Base-by-base conservation (phyloP, 2,797 vertebrate species). In the Enteromius anoplus region DNA sequence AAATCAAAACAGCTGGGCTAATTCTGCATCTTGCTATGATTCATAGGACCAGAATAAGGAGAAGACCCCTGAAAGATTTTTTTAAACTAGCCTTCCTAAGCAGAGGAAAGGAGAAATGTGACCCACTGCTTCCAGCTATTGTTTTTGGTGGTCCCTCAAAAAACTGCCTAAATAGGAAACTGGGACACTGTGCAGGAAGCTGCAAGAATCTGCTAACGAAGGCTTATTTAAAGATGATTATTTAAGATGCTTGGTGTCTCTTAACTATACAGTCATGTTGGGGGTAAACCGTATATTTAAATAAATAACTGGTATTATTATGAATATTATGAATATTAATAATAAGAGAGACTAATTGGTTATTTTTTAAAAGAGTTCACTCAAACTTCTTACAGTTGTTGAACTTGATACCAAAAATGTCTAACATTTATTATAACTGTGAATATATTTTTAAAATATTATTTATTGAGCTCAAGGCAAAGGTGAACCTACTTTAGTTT, bases 91-190 rank as follows among this genome's bases (percentile, higher is more conserved):
- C 8, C 40, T 19, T 69, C 26, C 34, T 69, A 11, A 58, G n/a
- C 47, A 45, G 83, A 90, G 93, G 93, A 93, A 92, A 86, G 34
- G 10, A 77, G 58, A 87, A 32, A 84, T 55, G 47, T 86, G 90
- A 88, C 86, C 81, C 51, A 81, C 80, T 86, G 29, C 91, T 94
- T 95, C 94, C 94, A 90, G 90, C 85, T 90, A 93, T 95, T 94
- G 94, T 95, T 93, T 87, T 87, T 84, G 86, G 85, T 68, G 87
- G 87, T 83, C 85, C 86, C 86, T 1, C 81, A 62, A 64, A 87
- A 79, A 85, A 69, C 51, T 14, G 9, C 60, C 75, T 65, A n/a
- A 70, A 29, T 29, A 69, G 76, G 81, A 81, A 84, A 72, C 75
- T 72, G 76, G 70, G 47, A 53, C 62, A 70, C 83, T 85, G 45